Base-by-base conservation (phyloP, 2,797 vertebrate species). In the Paratrypauchen microcephalus region DNA sequence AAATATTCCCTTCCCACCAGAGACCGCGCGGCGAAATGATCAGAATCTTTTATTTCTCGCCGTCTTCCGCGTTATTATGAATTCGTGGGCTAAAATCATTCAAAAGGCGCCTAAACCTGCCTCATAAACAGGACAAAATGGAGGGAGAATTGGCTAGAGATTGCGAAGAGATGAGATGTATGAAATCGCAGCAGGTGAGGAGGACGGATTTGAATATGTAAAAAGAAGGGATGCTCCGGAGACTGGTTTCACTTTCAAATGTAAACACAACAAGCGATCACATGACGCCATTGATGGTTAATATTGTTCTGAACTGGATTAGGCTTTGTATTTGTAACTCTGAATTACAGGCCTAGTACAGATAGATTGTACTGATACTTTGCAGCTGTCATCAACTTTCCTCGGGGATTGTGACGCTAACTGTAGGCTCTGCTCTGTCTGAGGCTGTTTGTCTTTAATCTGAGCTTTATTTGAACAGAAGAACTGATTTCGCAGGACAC, bases 281-380 rank as follows among this genome's bases (percentile, higher is more conserved):
- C 74, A 88, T 89, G 83, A 85, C 89, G 84, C 91, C 32, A 45
- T 92, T 91, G 70, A 91, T 85, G 77, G 90, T 92, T 89, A 93
- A 93, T 93, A 91, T 92, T 91, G 88, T 77, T 92, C 92, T 91
- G 81, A 85, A 85, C 83, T 80, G 88, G 83, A 87, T 90, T 79
- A 61, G 19, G 78, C 77, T 74, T 67, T 50, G 79, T 92, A 21
- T 21, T 4, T 56, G 23, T 56, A 24, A 6, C 19, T 8, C 92
- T 94, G 91, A 93, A 91, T 91, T 92, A 15, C 5, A 41, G 39
- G 39, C 41, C 41, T 4, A 45, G 41, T 15, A 15, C 13, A 16
- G 3, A 15, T 45, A 45, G 13, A 45, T 16, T 41, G 3, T 45
- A 45, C 16, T 8, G 32, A 36, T 36, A 36, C 32, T 36, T 36